Base-by-base conservation (phyloP, 1,140 invertebrate species). In the Luehdorfia chinensis region DNA sequence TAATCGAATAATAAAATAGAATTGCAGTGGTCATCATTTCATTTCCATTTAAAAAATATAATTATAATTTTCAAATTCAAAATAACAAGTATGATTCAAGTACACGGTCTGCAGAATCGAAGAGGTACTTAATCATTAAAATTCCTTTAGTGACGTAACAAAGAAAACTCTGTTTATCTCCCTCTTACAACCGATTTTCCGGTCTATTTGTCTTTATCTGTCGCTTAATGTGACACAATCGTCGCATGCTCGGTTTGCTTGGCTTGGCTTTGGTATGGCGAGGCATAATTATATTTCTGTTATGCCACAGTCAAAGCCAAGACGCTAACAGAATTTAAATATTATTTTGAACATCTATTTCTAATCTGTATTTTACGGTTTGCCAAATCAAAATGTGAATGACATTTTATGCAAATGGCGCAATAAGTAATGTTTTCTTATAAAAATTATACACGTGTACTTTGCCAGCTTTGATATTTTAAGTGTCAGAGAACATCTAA, bases 201-300 rank as follows among this genome's bases (percentile, higher is more conserved):
- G 66, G 55, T 83, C 80, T 81, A 81, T 84, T 78, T 84, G 77
- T 84, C 80, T 79, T 66, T 77, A 71, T 83, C 73, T 80, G 61
- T 55, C 66, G 72, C 46, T 59, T 75, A 80, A 83, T 79, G 75
- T 83, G 77, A 79, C 77, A 73, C 62, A 64, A 73, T 70, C 66
- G 69, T 72, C 65, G 75, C 67, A 84, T 68, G 76, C 67, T 69
- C 75, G 58, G 77, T 76, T 79, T 71, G 63, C 55, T 56, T 65
- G 55, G 61, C 61, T 68, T 47, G 49, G 57, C 43, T 52, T 43
- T n/a, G 34, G 34, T 37, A 54, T 45, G 58, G 36, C 15, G 51
- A 39, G 51, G 43, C 37, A 56, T 72, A 66, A 67, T 68, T 67
- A 65, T 67, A 57, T 64, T 62, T 59, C 55, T 59, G 54, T 60